phyloP scores from a whole-genome alignment of 2,797 vertebrate species.

The Poecilia picta region DNA sequence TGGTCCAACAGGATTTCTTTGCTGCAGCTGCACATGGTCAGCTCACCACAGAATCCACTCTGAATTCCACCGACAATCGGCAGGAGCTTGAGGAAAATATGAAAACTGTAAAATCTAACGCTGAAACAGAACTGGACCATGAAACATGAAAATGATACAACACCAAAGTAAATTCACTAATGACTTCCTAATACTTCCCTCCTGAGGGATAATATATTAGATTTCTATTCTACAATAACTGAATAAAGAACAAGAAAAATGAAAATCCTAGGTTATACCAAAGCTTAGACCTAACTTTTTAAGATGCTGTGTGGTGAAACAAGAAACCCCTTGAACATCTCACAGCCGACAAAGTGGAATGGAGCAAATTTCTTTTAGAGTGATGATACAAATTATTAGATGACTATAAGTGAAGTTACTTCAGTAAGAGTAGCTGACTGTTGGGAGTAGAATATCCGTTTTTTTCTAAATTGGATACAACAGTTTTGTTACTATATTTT shows the following conservation, averaged over 20 bases:
- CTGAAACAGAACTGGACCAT: neutral
- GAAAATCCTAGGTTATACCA: too few species aligned
- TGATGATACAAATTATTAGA: neutral
- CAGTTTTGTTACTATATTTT: neutral
- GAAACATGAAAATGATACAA: neutral
- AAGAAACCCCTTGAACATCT: neutral
- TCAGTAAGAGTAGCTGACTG: neutral
- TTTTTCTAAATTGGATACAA: neutral
- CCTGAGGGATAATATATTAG: neutral
- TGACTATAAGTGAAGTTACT: neutral
- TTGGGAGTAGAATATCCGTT: too few species aligned
- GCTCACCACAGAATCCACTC: neutral
- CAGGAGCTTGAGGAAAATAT: neutral
- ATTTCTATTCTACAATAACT: neutral
- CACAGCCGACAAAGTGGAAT: neutral
- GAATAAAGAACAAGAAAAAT: neutral
- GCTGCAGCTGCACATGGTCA: neutral
- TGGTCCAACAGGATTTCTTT: neutral
- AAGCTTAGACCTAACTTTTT: neutral
- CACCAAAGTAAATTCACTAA: neutral
- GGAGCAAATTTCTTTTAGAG: neutral
- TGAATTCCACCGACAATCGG: neutral
- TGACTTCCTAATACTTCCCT: neutral
- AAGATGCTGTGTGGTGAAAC: neutral
- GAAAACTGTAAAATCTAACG: neutral